Conservation (phyloP, 2,888 invertebrate genomes). For the Limenitis arthemis region DNA sequence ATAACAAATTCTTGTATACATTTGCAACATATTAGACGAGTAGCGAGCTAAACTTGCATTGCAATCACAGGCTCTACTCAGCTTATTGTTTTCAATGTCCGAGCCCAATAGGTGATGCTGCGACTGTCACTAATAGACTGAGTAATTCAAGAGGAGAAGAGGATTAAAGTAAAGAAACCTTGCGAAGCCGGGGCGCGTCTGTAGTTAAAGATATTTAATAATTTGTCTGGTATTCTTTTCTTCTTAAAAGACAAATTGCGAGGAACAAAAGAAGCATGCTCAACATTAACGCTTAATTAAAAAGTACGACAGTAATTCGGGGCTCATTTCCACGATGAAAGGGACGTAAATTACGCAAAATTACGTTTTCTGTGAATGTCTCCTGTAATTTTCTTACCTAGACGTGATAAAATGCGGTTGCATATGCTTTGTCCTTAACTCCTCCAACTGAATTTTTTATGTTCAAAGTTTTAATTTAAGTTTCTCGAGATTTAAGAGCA, state of each 20-base stretch:
- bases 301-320: slow-evolving; percentile 22
- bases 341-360: slow-evolving; percentile 16
- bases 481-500: neutral
- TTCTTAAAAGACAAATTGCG: slow-evolving; percentile 1
- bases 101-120: too few species aligned
- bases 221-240: neutral
- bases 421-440: neutral
- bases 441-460: neutral
- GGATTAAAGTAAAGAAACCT: too few species aligned
- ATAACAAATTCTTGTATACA: too few species aligned
- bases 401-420: slow-evolving; percentile 1
- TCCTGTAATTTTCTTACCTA: slow-evolving; percentile 9
- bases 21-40: too few species aligned
- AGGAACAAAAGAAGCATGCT: slow-evolving; percentile 10
- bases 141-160: too few species aligned
- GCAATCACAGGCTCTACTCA: too few species aligned
- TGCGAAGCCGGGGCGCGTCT: too few species aligned
- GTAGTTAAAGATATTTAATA: too few species aligned
- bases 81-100: too few species aligned
- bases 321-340: slow-evolving; percentile 19
- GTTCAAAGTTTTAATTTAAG: neutral
- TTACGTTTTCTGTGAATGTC: slow-evolving; percentile 11
- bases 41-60: too few species aligned
- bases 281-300: slow-evolving; percentile 22
- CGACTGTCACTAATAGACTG: too few species aligned